Evolutionary conservation across 2,113 vertebrate genomes (phyloP).

Genomic region (Thinocorus orbignyianus): DNA sequence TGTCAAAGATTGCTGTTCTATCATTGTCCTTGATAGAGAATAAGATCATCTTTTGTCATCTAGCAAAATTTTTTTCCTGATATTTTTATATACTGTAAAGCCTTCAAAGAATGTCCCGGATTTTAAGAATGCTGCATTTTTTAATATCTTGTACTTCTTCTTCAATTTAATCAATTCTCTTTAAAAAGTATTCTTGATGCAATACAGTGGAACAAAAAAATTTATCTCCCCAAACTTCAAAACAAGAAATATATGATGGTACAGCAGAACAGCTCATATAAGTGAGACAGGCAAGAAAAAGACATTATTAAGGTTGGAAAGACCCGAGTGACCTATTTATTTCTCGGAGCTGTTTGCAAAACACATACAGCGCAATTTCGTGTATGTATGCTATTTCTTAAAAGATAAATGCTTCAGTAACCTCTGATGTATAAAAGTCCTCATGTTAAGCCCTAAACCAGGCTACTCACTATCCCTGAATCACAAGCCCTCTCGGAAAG

Average conservation of each 20-base stretch:
- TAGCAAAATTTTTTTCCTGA: background rate
- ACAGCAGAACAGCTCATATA: background rate
- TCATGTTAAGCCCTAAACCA: background rate
- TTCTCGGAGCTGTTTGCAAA: conserved; percentile 10
- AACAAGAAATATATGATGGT: background rate
- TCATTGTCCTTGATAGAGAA: background rate
- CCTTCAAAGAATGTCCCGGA: background rate
- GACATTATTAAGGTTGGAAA: background rate
- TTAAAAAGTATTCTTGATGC: background rate
- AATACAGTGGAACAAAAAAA: background rate
- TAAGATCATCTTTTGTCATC: conserved; percentile 2
- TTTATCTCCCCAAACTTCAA: background rate
- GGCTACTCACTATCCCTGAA: background rate
- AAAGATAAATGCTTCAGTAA: background rate
- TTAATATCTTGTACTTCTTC: background rate
- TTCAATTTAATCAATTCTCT: background rate
- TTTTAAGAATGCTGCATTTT: background rate
- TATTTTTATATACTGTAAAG: background rate
- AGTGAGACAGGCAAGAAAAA: background rate
- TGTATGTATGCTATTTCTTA: background rate
- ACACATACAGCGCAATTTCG: background rate
- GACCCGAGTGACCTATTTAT: background rate
- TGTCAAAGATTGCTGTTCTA: background rate
- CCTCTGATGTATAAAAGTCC: background rate
- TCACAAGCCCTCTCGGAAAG: background rate